These are phyloP conservation scores for Pristionchus pacificus DNA, from an alignment of 1,140 invertebrate species.

Conservation along the genomic window DNA sequence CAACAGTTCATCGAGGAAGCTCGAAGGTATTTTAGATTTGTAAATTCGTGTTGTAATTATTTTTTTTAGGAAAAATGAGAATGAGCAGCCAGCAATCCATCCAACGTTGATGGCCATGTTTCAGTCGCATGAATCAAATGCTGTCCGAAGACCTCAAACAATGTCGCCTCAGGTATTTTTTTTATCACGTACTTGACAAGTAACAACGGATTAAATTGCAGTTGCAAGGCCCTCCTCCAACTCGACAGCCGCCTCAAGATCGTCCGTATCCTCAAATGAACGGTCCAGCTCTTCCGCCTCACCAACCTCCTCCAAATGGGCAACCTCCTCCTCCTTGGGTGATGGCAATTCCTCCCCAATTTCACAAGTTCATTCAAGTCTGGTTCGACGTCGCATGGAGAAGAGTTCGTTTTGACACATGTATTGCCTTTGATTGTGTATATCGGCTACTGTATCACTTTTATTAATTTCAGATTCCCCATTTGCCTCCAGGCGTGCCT, in stretches of 20 bases:
- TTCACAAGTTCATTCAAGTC: background rate
- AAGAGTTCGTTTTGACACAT: background rate
- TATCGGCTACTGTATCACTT: constrained; percentile 3
- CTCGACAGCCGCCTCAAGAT: background rate
- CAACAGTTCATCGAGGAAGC: constrained; percentile 14
- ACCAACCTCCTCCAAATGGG: background rate
- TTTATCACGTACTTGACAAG: no score
- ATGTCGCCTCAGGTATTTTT: no score
- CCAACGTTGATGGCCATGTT: background rate
- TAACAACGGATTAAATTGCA: no score
- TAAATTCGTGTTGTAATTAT: no score
- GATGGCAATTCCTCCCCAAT: background rate
- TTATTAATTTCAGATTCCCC: background rate
- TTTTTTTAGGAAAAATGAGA: constrained; percentile 5
- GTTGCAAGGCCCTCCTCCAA: no score
- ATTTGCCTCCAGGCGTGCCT: constrained; percentile 13
- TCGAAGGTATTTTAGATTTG: no score
- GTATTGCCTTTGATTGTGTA: constrained; percentile 3
- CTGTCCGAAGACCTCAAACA: no score
- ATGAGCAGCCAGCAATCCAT: background rate
- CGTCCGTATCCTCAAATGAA: background rate
- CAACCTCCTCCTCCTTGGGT: background rate
- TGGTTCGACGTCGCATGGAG: constrained; percentile 6
- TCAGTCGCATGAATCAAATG: background rate
- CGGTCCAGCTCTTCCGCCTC: background rate